Evolutionary conservation across 2,888 invertebrate genomes (phyloP).

Genomic region (Brachyptera putata): DNA sequence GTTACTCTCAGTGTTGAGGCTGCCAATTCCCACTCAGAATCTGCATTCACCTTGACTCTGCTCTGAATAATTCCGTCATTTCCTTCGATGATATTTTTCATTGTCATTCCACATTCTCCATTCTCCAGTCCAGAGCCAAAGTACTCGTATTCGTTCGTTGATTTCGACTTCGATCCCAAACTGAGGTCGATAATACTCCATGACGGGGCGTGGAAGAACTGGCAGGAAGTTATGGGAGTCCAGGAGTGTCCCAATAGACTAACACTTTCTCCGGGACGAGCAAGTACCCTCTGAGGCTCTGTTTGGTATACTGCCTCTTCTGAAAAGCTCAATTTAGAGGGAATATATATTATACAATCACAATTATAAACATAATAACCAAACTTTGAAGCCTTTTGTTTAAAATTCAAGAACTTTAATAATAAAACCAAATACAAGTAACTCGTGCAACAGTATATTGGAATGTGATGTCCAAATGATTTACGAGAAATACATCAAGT

Average conservation of each 20-base stretch:
- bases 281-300: not conserved
- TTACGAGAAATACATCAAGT: too few species aligned
- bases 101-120: not conserved
- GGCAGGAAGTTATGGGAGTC: not conserved
- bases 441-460: too few species aligned
- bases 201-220: not conserved
- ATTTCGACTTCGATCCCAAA: not conserved
- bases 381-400: too few species aligned
- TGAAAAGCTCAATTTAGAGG: not conserved
- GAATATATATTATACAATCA: too few species aligned
- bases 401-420: too few species aligned
- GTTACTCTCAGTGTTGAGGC: slow-evolving; percentile 2
- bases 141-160: not conserved
- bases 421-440: too few species aligned
- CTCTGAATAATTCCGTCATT: not conserved
- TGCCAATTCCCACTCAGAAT: not conserved
- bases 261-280: not conserved
- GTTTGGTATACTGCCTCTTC: not conserved
- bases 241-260: not conserved
- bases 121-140: slow-evolving; percentile 1
- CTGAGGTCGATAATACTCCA: not conserved
- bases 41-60: not conserved
- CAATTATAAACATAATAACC: too few species aligned
- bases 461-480: too few species aligned
- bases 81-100: not conserved